Base-by-base conservation (phyloP, 2,888 invertebrate genomes). In the Myopa tessellatipennis region DNA sequence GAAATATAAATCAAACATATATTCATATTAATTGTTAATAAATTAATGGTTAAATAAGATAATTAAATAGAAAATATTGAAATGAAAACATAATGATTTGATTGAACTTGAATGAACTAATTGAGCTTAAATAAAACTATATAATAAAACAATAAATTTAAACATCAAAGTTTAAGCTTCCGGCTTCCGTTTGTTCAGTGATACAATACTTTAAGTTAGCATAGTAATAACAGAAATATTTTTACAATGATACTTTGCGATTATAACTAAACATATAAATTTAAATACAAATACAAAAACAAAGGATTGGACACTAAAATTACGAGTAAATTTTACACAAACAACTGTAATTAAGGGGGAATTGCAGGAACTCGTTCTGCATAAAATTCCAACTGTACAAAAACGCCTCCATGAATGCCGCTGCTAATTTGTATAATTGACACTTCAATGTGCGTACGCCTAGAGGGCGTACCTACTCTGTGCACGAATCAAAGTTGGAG, bases 361-460 rank as follows among this genome's bases (percentile, higher is more conserved):
- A 55, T 52, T 67, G 26, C 50, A 65, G 40, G 36, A 55, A 34
- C 50, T 69, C n/a, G 26, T 50, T 18, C 34, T 10, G 10, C 4
- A 61, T 65, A 14, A n/a, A 61, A 73, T 61, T 61, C 61, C 61
- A 61, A 26, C 26, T 60, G 61, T 26, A 73, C 45, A 60, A 8
- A 58, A 52, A 26, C 40, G 1, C 4, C 1, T 65, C 65, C 4
- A 34, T 45, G 40, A 14, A n/a, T 16, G 61, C 73, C 26, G 38
- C 38, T 26, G 26, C 67, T 67, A 55, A 10, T 58, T 36, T 18
- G 34, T 38, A 8, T 74, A 74, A 74, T 74, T 74, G 74, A 74
- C 73, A 61, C 55, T 67, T 61, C 38, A 68, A 45, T 72, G 65
- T 45, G 74, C 45, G 6, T 4, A n/a, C 16, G 16, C 55, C 4